Percentiles rank a stretch among this genome's conserved stretches.
Conservation (phyloP, 2,888 invertebrate species). For the Charanyca ferruginea region DNA sequence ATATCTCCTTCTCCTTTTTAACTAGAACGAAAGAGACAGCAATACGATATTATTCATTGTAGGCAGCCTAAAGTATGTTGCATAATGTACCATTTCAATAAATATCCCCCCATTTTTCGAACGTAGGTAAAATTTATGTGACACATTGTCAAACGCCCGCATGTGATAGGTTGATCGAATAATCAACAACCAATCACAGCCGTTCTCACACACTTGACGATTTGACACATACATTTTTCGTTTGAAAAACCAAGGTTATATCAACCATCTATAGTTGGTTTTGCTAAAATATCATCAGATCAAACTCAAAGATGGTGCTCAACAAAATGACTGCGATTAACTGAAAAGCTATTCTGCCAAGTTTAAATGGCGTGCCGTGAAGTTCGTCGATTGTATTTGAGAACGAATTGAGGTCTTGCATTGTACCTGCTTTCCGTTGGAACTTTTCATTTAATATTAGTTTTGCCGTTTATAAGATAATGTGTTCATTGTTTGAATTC, state of each 20-base stretch:
- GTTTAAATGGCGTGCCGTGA: conserved; percentile 83
- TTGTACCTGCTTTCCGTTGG: conserved; percentile 75
- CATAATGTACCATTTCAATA: conserved; percentile 21
- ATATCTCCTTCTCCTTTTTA: background rate
- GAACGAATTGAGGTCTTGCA: conserved; percentile 79
- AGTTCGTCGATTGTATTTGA: conserved; percentile 82
- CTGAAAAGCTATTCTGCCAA: conserved; percentile 85
- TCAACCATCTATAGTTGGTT: conserved; percentile 45
- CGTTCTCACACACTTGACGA: too few relatives aligned
- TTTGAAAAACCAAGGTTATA: background rate
- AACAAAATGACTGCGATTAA: conserved; percentile 86
- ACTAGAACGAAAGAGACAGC: background rate
- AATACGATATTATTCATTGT: background rate
- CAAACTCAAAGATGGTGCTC: conserved; percentile 79
- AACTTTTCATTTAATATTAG: conserved; percentile 76
- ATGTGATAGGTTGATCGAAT: too few relatives aligned
- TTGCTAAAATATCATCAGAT: conserved; percentile 80
- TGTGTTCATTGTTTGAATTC: conserved; percentile 54
- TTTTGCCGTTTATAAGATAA: conserved; percentile 60
- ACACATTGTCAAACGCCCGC: too few relatives aligned
- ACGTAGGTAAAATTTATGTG: too few relatives aligned
- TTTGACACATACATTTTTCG: too few relatives aligned
- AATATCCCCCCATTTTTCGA: conserved; percentile 13
- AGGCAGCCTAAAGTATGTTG: background rate
- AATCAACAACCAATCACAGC: too few relatives aligned